Percentiles rank a stretch among this genome's conserved stretches.
Evolutionary conservation across 2,888 invertebrate species (phyloP).

Genomic region (Agonum fuliginosum): DNA sequence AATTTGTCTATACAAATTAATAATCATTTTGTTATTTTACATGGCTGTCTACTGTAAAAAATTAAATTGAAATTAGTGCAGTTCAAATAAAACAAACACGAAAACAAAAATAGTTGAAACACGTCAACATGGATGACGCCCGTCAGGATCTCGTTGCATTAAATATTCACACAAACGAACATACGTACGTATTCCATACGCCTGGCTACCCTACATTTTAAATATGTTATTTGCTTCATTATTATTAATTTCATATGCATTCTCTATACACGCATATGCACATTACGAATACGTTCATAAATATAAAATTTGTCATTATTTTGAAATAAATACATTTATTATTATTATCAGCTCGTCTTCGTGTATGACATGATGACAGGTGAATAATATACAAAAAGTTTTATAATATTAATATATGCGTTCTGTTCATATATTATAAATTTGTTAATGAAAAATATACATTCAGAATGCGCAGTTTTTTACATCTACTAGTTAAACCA

Average conservation of each 20-base stretch:
- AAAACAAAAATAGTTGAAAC: conserved; percentile 51
- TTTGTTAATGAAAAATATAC: no score
- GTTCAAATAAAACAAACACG: conserved; percentile 40
- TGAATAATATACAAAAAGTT: no score
- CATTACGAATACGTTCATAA: not conserved
- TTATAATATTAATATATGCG: no score
- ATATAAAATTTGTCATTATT: conserved; percentile 6
- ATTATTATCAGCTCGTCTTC: conserved; percentile 1
- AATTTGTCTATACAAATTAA: conserved; percentile 59
- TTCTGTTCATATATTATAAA: no score
- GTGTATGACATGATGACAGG: no score
- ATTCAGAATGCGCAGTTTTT: no score
- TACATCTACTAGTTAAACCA: no score
- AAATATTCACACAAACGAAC: conserved; percentile 10
- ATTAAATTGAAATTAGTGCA: conserved; percentile 54
- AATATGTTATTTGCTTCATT: not conserved
- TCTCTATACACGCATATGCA: no score
- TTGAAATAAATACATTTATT: conserved; percentile 1
- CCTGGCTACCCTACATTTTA: not conserved
- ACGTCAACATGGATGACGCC: conserved; percentile 40
- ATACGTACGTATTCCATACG: not conserved
- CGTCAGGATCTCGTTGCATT: conserved; percentile 36
- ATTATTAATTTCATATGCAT: conserved; percentile 5
- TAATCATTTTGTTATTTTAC: conserved; percentile 56
- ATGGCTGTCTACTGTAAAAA: conserved; percentile 47